Evolutionary conservation across 2,888 invertebrate species (phyloP).

Genomic region (Phlogophora meticulosa): DNA sequence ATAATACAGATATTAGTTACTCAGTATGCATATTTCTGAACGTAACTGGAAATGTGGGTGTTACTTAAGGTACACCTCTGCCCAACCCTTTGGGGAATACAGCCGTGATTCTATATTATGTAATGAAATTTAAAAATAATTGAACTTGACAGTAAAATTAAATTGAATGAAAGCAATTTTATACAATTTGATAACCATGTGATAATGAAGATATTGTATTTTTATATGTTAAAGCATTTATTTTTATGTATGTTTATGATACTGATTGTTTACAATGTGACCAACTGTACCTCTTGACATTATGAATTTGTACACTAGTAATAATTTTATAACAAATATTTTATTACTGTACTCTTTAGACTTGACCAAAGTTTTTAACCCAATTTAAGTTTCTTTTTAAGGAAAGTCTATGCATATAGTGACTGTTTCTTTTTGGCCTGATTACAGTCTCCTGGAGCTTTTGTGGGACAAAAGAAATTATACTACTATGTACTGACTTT

Average conservation of each 20-base stretch:
- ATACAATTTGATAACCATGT: constrained; percentile 70
- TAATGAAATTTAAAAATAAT: too few relatives aligned
- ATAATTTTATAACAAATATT: constrained; percentile 38
- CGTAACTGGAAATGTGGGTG: too few relatives aligned
- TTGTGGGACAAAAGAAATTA: not conserved
- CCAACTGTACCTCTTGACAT: constrained; percentile 72
- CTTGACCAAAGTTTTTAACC: constrained; percentile 59
- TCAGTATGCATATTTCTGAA: too few relatives aligned
- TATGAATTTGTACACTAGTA: constrained; percentile 69
- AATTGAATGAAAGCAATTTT: constrained; percentile 52
- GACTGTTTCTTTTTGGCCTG: not conserved
- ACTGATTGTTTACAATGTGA: constrained; percentile 70
- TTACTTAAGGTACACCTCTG: too few relatives aligned
- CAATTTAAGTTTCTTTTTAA: constrained; percentile 34
- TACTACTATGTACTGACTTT: constrained; percentile 7
- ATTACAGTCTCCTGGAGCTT: too few relatives aligned
- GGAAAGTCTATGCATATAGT: constrained; percentile 22
- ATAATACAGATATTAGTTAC: too few relatives aligned
- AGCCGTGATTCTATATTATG: too few relatives aligned
- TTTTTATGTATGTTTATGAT: constrained; percentile 66
- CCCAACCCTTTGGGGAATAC: too few relatives aligned
- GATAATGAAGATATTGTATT: constrained; percentile 75
- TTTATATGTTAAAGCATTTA: constrained; percentile 69
- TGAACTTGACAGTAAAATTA: constrained; percentile 55
- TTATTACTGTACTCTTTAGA: constrained; percentile 40